Evolutionary conservation across 2,113 vertebrate genomes (phyloP), one percentile per base, ranked within the genome.

Genomic region (Arvicanthis niloticus): DNA sequence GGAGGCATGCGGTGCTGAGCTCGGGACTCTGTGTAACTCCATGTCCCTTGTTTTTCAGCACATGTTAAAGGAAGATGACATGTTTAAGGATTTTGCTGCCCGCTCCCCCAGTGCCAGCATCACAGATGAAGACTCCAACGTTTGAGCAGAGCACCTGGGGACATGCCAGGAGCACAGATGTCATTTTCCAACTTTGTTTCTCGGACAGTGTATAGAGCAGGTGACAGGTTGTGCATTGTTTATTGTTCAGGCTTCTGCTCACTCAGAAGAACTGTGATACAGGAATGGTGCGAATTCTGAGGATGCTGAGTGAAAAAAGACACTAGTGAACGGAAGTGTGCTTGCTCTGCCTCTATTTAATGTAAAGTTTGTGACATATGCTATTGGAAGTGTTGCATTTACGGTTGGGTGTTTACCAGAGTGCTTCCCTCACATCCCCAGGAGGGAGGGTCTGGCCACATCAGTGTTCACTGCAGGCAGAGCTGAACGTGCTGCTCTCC

Each of bases 21-120:
- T 53, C 56, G 8, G 16, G 31, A 17, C 40, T 51, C 29, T 31
- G 56, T n/a, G 17, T 81, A 73, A 92, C 77, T 84, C 22, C 40
- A 16, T 13, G 10, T 75, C 72, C 82, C 86, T 98, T 97, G 68
- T 95, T 82, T 97, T 98, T 21, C 97, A 99, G 99, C 99, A 99
- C 98, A 99, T 99, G 99, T 94, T 99, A 77, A 99, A 99, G 97
- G 99, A 99, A 75, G 99, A 99, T 0, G 99, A 99, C 92, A 99
- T 99, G 98, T 99, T 99, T 96, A 99, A 99, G 96, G 99, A 99
- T 97, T 98, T 99, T 92, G 98, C 99, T 0, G 98, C 98, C 31
- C 81, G 99, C 88, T 99, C 99, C 7, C 99, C 99, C 0, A 99
- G 99, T 94, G 98, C 98, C 98, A 99, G 99, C 84, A 98, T 99